Evolutionary conservation across 2,888 invertebrate species (phyloP).

Genomic region (Myopa tessellatipennis): DNA sequence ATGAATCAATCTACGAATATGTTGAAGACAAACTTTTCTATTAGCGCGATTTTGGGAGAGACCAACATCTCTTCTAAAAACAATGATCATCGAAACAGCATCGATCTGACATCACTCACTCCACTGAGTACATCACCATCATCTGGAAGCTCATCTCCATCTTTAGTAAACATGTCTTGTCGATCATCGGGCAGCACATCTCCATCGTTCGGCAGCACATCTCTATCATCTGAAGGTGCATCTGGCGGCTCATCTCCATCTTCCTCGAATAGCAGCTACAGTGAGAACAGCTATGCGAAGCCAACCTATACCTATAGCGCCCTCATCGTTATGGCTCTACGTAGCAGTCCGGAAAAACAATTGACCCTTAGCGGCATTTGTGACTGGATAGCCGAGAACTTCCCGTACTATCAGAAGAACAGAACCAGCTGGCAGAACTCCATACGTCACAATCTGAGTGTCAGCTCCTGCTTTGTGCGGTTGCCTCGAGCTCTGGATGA

Average conservation of each 20-base stretch:
- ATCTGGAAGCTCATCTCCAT: background rate
- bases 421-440: slow-evolving; percentile 99
- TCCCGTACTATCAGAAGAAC: slow-evolving; percentile 95
- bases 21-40: slow-evolving; percentile 54
- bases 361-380: slow-evolving; percentile 95
- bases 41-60: slow-evolving; percentile 53
- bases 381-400: slow-evolving; percentile 96
- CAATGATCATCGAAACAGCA: background rate
- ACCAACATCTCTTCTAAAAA: slow-evolving; percentile 6
- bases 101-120: background rate
- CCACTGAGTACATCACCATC: background rate
- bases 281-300: slow-evolving; percentile 69
- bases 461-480: slow-evolving; percentile 96
- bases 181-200: slow-evolving; percentile 12
- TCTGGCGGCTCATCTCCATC: slow-evolving; percentile 7
- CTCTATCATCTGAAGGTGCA: slow-evolving; percentile 20
- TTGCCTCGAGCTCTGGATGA: slow-evolving; percentile 96
- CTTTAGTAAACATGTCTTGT: background rate
- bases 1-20: background rate
- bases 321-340: slow-evolving; percentile 98
- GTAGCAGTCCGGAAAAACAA: slow-evolving; percentile 89
- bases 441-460: slow-evolving; percentile 70
- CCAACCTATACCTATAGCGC: slow-evolving; percentile 98
- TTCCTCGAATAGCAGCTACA: slow-evolving; percentile 23
- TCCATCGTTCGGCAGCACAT: slow-evolving; percentile 35